Evolutionary conservation across 2,888 invertebrate species (phyloP).

Genomic region (Morpho deidamia): DNA sequence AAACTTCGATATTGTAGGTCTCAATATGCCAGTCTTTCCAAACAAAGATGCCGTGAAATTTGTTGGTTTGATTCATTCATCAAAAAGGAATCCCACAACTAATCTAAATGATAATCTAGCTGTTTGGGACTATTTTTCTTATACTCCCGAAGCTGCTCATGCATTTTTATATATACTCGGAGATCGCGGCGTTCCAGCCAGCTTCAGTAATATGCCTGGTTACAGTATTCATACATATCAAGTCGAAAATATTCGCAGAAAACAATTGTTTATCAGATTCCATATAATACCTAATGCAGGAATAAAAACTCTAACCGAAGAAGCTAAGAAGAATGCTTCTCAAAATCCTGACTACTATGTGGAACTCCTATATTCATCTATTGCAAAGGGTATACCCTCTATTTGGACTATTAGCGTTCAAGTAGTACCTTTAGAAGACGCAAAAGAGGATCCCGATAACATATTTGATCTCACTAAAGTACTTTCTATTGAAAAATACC

Average conservation of each 20-base stretch:
- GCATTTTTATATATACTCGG: constrained; percentile 89
- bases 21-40: constrained; percentile 92
- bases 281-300: constrained; percentile 83
- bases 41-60: constrained; percentile 91
- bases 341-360: neutral
- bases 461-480: neutral
- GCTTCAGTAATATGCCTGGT: constrained; percentile 93
- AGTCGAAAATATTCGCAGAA: constrained; percentile 84
- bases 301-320: neutral
- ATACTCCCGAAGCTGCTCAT: constrained; percentile 90
- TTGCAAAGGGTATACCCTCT: neutral
- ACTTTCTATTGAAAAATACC: neutral
- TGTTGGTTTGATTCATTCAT: constrained; percentile 93
- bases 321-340: neutral
- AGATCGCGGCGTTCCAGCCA: constrained; percentile 94
- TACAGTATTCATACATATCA: constrained; percentile 95
- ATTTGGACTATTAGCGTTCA: neutral
- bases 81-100: constrained; percentile 93
- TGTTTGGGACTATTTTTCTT: constrained; percentile 94
- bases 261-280: constrained; percentile 89
- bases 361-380: neutral
- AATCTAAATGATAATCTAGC: constrained; percentile 91
- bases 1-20: constrained; percentile 92
- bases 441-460: neutral
- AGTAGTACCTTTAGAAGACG: neutral